These are phyloP conservation scores for Glareola pratincola DNA, from an alignment of 2,113 vertebrate genomes.

Conservation along the genomic window DNA sequence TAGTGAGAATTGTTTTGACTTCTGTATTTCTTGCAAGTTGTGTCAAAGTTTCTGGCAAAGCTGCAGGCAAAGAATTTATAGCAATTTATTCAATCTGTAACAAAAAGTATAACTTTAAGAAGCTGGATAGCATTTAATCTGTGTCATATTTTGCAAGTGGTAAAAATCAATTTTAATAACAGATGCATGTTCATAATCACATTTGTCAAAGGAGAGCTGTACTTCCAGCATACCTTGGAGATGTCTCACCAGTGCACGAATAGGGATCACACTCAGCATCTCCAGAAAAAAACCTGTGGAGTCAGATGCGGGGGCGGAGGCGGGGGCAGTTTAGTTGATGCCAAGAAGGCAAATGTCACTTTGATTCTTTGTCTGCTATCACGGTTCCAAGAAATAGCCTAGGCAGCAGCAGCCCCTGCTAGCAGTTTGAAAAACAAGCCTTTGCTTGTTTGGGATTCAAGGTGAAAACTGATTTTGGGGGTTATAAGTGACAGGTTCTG, in stretches of 20 bases:
- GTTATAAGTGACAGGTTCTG: not conserved
- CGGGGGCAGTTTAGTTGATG: not conserved
- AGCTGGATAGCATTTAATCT: not conserved
- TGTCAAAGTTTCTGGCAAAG: not conserved
- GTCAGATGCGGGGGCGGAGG: not conserved
- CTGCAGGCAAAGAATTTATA: not conserved
- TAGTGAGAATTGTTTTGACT: not conserved
- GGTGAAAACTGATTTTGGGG: not conserved
- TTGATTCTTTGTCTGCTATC: slow-evolving; percentile 16
- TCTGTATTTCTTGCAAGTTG: not conserved
- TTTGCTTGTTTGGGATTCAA: not conserved
- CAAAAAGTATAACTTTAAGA: not conserved
- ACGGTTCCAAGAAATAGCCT: not conserved
- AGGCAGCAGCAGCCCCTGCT: not conserved
- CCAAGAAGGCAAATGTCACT: slow-evolving; percentile 57
- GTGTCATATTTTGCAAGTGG: not conserved
- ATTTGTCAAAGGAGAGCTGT: not conserved
- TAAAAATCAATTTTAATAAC: slow-evolving; percentile 2
- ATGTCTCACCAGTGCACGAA: slow-evolving; percentile 22
- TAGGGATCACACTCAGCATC: slow-evolving; percentile 49
- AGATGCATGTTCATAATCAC: not conserved
- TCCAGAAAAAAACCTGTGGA: slow-evolving; percentile 27
- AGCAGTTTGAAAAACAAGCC: not conserved
- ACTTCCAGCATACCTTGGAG: slow-evolving; percentile 14
- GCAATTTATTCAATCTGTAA: not conserved